Base-by-base conservation (phyloP, 2,888 invertebrate species). In the Ormyrus labotus region DNA sequence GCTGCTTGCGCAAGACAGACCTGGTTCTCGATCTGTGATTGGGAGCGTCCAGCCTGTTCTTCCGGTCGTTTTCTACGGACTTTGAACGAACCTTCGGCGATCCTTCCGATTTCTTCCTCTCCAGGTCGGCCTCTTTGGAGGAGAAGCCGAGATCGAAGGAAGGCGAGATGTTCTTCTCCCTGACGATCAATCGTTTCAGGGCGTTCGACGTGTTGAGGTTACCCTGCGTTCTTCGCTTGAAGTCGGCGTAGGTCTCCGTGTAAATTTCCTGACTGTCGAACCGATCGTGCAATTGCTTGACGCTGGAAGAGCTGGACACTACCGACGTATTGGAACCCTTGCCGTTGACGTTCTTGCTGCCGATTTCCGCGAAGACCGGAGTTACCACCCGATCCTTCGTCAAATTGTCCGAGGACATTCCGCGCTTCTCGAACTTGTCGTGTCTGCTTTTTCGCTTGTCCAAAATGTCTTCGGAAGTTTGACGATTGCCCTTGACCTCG, bases 391-490 rank as follows among this genome's bases (percentile, higher is more conserved):
- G 79, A 51, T 84, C 83, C 45, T 60, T 74, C 10, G 84, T 85
- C 11, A 87, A 83, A 81, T 89, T 89, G 60, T 90, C 90, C 65
- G 89, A 88, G 0, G 90, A 90, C 4, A 87, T 87, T 0, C 88
- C 89, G 3, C 87, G 84, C 73, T 85, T 85, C 72, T 89, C 88
- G 55, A 89, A 87, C 8, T 85, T 85, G 2, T 84, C 84, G 55
- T 84, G 83, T 19, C 85, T 85, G 1, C 81, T 85, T 19, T 85
- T 82, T 11, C 84, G 76, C 82, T 84, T 87, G 71, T 89, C 88
- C 47, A 88, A 70, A 45, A 86, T 85, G 53, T 90, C 88, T 13
- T 89, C 90, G 34, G 89, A 88, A 2, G 83, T 85, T 60, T 89
- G 89, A 10, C 88, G 84, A 45, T 79, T 80, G 34, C 82, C 82